Evolutionary conservation across 2,113 vertebrate genomes (phyloP), one percentile per base, ranked within the genome.

Genomic region (Ahaetulla prasina): DNA sequence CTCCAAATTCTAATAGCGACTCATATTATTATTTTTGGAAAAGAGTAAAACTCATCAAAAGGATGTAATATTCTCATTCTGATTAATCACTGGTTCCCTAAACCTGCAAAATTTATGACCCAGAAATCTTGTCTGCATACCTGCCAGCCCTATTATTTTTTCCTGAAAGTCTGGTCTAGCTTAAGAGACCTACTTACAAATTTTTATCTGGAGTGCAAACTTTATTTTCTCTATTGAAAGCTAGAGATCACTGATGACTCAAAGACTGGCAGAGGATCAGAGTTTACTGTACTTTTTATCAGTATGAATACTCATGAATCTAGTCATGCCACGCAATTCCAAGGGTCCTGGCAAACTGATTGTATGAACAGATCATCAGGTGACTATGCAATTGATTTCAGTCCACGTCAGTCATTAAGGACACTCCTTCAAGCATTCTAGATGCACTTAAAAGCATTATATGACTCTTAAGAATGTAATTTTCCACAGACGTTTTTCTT

Each of bases 271-370:
- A 60, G 10, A 27, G 53, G 53, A 92, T 60, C n/a, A 89, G 39
- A 80, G 92, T 92, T 92, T 85, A 55, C 18, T 92, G 68, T 39
- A 39, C 35, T 80, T 80, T 20, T 43, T 50, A 92, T 60, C 68
- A 89, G 7, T 30, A 85, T 43, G 50, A 85, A 74, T 39, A 88
- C 5, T 88, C 86, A 88, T 30, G 57, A 89, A 43, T 60, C 53
- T 60, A 85, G 45, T 54, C 74, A 92, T 23, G 45, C 30, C 88
- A 89, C 11, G n/a, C 30, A 60, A 43, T 80, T 68, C 87, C 50
- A 92, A 84, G 39, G 35, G 25, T 68, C 55, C 63, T 92, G 63
- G 50, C 91, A 84, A 89, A 92, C 35, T 23, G 2, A 30, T 27
- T 54, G 14, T 35, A 92, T 14, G 49, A 39, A 80, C 18, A 53